These are phyloP conservation scores for Calameuta idolon DNA, from an alignment of 2,888 invertebrate species.

Conservation along the genomic window DNA sequence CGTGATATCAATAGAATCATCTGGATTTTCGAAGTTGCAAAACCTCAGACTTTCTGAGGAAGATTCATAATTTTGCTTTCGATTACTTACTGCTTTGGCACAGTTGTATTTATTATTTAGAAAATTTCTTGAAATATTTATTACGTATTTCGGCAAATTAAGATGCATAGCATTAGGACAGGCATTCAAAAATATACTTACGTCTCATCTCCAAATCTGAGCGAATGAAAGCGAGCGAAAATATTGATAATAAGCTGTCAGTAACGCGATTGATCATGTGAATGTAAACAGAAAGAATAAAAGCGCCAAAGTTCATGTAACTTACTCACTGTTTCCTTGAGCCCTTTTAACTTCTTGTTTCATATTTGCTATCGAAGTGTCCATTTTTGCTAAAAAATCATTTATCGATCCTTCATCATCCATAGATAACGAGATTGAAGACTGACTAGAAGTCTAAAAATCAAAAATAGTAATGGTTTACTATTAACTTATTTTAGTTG, in stretches of 20 bases:
- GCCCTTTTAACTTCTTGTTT: slow-evolving; percentile 86
- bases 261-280: too few species aligned
- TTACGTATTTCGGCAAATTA: background rate
- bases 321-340: slow-evolving; percentile 86
- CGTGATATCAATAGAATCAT: too few species aligned
- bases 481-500: slow-evolving; percentile 17
- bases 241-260: slow-evolving; percentile 17
- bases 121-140: too few species aligned
- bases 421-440: slow-evolving; percentile 54
- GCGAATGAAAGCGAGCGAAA: slow-evolving; percentile 18
- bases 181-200: slow-evolving; percentile 11
- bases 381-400: slow-evolving; percentile 86
- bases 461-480: slow-evolving; percentile 13
- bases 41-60: too few species aligned
- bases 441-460: slow-evolving; percentile 51
- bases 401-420: slow-evolving; percentile 82
- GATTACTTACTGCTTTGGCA: too few species aligned
- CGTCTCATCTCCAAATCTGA: slow-evolving; percentile 20
- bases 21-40: too few species aligned
- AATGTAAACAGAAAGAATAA: background rate
- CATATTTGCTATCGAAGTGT: slow-evolving; percentile 85
- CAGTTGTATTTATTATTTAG: too few species aligned
- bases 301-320: slow-evolving; percentile 48
- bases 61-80: too few species aligned
- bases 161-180: slow-evolving; percentile 3